phyloP scores from a whole-genome alignment of 2,113 vertebrate species.

The Periophthalmus modestus region DNA sequence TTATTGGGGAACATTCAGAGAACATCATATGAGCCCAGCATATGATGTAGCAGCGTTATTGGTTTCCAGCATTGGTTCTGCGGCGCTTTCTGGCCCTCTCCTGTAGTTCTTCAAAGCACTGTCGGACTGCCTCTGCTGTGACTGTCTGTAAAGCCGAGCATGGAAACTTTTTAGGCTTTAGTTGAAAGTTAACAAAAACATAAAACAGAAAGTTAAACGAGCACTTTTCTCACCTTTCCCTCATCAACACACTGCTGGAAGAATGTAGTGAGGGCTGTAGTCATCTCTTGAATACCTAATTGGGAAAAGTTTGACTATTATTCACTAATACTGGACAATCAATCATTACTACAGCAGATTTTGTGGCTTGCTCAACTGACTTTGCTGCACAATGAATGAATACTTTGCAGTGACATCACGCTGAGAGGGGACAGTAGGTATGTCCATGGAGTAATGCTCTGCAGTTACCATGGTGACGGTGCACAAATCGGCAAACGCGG shows the following conservation, averaged over 20 bases:
- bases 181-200: background rate
- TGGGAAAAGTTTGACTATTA: constrained; percentile 18
- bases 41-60: constrained; percentile 37
- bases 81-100: constrained; percentile 79
- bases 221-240: constrained; percentile 83
- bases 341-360: background rate
- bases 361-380: background rate
- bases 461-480: too few species aligned
- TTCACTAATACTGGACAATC: background rate
- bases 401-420: too few species aligned
- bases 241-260: constrained; percentile 87
- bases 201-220: background rate
- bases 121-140: constrained; percentile 87
- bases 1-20: constrained; percentile 32
- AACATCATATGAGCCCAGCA: constrained; percentile 15
- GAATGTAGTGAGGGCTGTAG: constrained; percentile 86
- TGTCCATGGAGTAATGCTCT: too few species aligned
- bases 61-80: constrained; percentile 56
- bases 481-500: too few species aligned
- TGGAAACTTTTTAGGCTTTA: background rate
- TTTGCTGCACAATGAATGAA: background rate
- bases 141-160: constrained; percentile 78
- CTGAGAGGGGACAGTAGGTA: too few species aligned
- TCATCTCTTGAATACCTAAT: constrained; percentile 90
- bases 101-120: constrained; percentile 90